Evolutionary conservation across 37 sponge, comb jelly and placozoan genomes (phyloP).

Genomic region (Halichondria panicea): DNA sequence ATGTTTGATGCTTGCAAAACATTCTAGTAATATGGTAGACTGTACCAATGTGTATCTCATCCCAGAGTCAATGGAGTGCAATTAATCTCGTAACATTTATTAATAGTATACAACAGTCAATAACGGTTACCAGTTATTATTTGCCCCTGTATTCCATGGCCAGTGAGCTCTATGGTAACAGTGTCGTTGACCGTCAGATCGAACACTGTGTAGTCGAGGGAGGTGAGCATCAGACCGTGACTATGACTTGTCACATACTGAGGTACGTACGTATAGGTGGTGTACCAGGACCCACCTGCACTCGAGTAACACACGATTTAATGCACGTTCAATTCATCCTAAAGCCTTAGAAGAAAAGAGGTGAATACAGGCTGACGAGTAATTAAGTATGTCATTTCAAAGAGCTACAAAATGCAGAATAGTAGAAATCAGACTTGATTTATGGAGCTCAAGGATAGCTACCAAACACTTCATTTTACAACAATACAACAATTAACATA

Average conservation of each 20-base stretch:
- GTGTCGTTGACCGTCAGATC: constrained; percentile 31
- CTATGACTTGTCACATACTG: constrained; percentile 60
- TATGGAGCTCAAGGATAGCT: neutral
- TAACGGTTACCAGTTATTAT: constrained; percentile 71
- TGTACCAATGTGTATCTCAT: too few species aligned
- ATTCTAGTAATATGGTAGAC: too few species aligned
- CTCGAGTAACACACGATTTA: neutral
- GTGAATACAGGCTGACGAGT: neutral
- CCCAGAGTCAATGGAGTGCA: too few species aligned
- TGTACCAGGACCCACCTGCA: constrained; percentile 74
- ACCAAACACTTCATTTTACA: neutral
- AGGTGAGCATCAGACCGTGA: constrained; percentile 55
- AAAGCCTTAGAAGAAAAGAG: neutral
- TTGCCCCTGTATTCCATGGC: constrained; percentile 29
- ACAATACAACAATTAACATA: neutral
- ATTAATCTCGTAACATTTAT: too few species aligned
- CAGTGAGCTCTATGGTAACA: constrained; percentile 45
- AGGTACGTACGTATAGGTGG: constrained; percentile 79
- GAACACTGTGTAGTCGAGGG: constrained; percentile 56
- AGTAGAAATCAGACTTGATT: neutral
- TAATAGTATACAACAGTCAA: too few species aligned
- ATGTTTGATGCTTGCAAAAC: too few species aligned
- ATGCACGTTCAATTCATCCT: neutral
- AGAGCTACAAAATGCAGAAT: neutral
- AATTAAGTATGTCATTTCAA: neutral